Conservation (phyloP, 2,888 invertebrate species). For the Dinocampus coccinellae region DNA sequence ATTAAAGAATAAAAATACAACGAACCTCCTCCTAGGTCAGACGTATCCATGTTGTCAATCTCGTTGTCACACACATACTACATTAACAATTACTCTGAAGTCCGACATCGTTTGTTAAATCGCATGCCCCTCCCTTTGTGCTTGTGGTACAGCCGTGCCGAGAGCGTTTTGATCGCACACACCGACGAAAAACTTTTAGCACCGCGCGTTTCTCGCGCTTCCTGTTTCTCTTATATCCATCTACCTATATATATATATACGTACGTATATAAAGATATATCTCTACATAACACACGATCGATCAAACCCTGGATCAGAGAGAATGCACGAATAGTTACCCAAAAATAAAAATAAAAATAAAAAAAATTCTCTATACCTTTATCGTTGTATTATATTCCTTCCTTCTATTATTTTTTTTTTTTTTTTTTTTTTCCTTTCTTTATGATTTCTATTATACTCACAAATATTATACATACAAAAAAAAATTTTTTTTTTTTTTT, state of each 20-base stretch:
- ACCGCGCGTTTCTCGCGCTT: conserved; percentile 16
- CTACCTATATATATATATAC: neutral
- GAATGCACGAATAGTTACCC: neutral
- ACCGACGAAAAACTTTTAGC: conserved; percentile 37
- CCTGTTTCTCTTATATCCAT: conserved; percentile 13
- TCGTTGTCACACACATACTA: conserved; percentile 70
- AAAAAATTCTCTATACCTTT: neutral
- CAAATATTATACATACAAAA: no score
- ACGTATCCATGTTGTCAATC: conserved; percentile 70
- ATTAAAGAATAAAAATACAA: conserved; percentile 45
- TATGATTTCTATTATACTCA: neutral
- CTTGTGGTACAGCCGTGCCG: conserved; percentile 31
- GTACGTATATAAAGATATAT: neutral
- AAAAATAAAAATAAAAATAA: neutral
- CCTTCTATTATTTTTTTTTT: neutral
- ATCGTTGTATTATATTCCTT: no score
- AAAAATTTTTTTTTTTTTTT: no score
- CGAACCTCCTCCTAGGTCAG: conserved; percentile 69
- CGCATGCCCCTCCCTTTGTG: conserved; percentile 63
- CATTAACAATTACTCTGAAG: conserved; percentile 69
- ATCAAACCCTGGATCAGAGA: neutral
- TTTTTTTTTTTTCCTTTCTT: neutral
- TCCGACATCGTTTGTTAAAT: conserved; percentile 69
- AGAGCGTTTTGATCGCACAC: conserved; percentile 34
- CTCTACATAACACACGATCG: neutral